A percentile compares a stretch with the other conserved stretches of the same genome.
phyloP scores from a whole-genome alignment of 2,797 vertebrate species.

The Sebastiscus tertius region DNA sequence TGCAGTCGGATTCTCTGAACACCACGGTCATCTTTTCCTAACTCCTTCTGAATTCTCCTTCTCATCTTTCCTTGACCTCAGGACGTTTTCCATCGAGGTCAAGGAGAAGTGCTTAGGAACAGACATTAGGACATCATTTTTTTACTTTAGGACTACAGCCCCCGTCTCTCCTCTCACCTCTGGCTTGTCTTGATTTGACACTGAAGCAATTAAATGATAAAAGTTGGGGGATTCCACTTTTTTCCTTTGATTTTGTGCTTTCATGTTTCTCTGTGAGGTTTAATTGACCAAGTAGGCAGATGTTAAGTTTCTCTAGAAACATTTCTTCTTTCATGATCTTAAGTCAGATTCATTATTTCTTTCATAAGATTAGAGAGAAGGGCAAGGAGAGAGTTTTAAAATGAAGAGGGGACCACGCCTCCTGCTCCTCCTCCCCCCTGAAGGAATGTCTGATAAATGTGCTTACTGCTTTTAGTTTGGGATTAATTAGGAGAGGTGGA shows the following conservation, averaged over 20 bases:
- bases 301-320: conserved; percentile 16
- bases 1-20: no score
- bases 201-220: conserved; percentile 47
- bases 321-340: conserved; percentile 33
- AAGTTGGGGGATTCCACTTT: conserved; percentile 35
- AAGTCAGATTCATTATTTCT: conserved; percentile 1
- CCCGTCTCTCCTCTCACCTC: conserved; percentile 11
- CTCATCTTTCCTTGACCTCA: background rate
- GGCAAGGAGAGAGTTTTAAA: background rate
- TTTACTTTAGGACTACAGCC: background rate
- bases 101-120: background rate
- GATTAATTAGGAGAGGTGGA: conserved; percentile 65
- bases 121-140: background rate
- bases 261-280: conserved; percentile 48
- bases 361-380: conserved; percentile 43
- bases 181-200: conserved; percentile 51
- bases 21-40: background rate
- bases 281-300: conserved; percentile 5
- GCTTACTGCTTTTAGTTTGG: conserved; percentile 62
- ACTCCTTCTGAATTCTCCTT: background rate
- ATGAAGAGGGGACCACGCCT: background rate
- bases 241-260: conserved; percentile 36
- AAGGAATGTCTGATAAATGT: conserved; percentile 68
- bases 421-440: conserved; percentile 19
- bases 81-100: background rate